Conservation (phyloP, 2,113 vertebrate species). For the Bubo blakistoni region DNA sequence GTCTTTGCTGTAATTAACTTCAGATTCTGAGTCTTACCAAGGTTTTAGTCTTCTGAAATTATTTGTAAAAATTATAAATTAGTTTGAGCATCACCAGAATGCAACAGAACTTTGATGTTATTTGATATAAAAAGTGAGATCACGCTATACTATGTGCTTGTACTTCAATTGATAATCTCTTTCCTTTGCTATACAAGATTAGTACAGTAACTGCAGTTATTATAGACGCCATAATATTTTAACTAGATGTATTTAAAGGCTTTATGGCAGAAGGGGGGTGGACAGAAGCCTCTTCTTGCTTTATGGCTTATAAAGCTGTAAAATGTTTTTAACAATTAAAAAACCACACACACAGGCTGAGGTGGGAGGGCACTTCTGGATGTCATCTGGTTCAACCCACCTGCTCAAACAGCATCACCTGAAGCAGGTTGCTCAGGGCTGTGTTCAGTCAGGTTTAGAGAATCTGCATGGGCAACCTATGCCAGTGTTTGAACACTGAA, state of each 20-base stretch:
- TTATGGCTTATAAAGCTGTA: not conserved
- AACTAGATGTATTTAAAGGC: not conserved
- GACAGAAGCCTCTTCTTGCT: not conserved
- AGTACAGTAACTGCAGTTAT: not conserved
- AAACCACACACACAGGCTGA: not conserved
- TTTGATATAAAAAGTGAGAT: not conserved
- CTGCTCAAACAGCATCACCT: not conserved
- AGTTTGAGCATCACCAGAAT: not conserved
- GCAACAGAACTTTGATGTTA: not conserved
- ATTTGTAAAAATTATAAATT: not conserved
- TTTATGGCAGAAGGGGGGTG: not conserved
- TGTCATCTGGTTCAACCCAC: not conserved
- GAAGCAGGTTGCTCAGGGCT: not conserved
- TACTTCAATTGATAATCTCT: not conserved
- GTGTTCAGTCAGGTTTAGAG: not conserved
- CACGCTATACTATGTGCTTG: not conserved
- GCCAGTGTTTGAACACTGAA: not conserved
- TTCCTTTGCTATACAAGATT: not conserved
- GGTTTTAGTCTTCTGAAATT: not conserved
- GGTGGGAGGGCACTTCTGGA: not conserved
- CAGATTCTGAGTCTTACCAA: not conserved
- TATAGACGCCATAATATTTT: not conserved
- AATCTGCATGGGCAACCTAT: not conserved
- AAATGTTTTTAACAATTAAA: not conserved
- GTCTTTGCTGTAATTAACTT: not conserved